Percentiles rank a stretch among this genome's conserved stretches.
Conservation (phyloP, 2,797 vertebrate genomes). For the Notamacropus eugenii region DNA sequence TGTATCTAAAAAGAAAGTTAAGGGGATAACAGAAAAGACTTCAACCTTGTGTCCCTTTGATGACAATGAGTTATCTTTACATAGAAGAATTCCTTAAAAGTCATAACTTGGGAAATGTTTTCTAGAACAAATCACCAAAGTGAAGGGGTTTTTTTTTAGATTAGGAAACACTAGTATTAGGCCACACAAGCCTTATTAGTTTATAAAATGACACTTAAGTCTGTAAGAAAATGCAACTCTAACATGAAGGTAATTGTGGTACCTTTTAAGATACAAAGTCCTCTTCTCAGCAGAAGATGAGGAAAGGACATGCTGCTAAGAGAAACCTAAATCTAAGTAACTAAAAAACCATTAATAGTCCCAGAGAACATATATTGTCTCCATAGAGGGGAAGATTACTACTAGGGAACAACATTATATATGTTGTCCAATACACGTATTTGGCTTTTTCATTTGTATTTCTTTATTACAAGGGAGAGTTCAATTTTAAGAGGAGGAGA, state of each 20-base stretch:
- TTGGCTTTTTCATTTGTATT: not conserved
- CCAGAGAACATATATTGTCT: not conserved
- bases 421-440: not conserved
- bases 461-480: not conserved
- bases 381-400: not conserved
- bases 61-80: rapidly evolving
- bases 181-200: too few relatives aligned
- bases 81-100: rapidly evolving
- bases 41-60: not conserved
- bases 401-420: not conserved
- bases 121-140: not conserved
- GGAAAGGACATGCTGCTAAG: not conserved
- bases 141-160: not conserved
- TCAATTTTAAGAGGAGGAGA: not conserved
- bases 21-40: not conserved
- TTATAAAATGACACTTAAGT: rapidly evolving
- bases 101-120: rapidly evolving
- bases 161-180: not conserved
- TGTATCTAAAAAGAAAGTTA: rapidly evolving
- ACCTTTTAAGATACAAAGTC: not conserved
- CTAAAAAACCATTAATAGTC: not conserved
- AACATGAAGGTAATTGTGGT: rapidly evolving
- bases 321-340: not conserved
- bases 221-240: not conserved
- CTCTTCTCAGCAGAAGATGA: not conserved